Percentiles rank a stretch among this genome's conserved stretches.
These are phyloP conservation scores for Bimastos eiseni DNA, from an alignment of 2,888 invertebrate genomes.

Conservation along the genomic window DNA sequence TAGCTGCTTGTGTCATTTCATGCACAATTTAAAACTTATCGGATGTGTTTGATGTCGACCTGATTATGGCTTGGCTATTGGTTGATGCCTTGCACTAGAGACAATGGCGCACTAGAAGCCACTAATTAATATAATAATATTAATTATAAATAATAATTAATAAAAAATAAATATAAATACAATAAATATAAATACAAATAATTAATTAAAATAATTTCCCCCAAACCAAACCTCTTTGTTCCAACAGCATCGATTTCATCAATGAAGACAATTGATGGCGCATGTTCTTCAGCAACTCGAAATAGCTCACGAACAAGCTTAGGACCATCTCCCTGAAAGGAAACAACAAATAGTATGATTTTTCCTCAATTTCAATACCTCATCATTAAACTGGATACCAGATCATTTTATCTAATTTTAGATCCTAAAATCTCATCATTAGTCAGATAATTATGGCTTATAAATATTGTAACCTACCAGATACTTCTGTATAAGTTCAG, in stretches of 20 bases:
- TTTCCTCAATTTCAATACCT: not conserved
- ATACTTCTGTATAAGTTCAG: constrained; percentile 97
- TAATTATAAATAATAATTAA: no score
- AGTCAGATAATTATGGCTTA: not conserved
- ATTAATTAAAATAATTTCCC: not conserved
- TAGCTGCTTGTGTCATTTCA: no score
- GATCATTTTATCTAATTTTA: not conserved
- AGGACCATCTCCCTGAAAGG: constrained; percentile 86
- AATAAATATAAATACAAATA: no score
- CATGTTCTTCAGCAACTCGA: constrained; percentile 98
- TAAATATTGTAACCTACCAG: constrained; percentile 66
- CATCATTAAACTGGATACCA: not conserved
- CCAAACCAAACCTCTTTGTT: constrained; percentile 73
- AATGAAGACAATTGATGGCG: constrained; percentile 98
- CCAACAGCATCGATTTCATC: constrained; percentile 99
- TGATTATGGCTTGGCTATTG: no score
- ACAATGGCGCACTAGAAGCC: no score
- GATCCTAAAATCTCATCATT: not conserved
- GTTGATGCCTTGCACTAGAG: no score
- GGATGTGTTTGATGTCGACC: no score
- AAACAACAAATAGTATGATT: not conserved
- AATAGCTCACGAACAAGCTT: constrained; percentile 96
- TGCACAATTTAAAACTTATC: no score
- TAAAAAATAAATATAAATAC: no score
- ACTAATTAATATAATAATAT: no score